Conservation (phyloP, 1,140 invertebrate genomes). For the Colletes latitarsis region DNA sequence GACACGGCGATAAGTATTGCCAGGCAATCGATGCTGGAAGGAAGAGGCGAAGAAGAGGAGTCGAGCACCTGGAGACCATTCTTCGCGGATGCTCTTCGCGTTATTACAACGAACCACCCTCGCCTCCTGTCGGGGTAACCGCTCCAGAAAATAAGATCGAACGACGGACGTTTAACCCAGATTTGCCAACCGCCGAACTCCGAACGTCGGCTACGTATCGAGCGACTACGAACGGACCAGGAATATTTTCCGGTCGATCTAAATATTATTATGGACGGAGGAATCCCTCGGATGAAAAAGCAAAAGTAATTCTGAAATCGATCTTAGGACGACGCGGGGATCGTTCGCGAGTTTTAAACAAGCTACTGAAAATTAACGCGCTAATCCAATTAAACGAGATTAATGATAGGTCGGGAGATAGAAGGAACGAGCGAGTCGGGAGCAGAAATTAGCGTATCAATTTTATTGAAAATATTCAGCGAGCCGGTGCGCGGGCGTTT, state of each 20-base stretch:
- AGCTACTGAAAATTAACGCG: constrained; percentile 18
- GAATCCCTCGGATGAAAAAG: too few relatives aligned
- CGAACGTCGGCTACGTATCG: too few relatives aligned
- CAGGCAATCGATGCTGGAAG: neutral
- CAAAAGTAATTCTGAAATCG: too few relatives aligned
- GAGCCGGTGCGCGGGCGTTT: neutral
- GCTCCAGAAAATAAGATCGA: too few relatives aligned
- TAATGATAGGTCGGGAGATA: neutral
- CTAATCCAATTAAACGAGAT: constrained; percentile 5
- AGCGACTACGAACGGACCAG: too few relatives aligned
- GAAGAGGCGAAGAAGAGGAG: neutral
- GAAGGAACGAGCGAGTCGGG: neutral
- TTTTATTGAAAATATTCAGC: constrained; percentile 34
- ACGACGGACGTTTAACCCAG: too few relatives aligned
- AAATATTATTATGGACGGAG: too few relatives aligned
- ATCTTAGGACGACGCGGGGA: neutral
- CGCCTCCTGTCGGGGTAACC: too few relatives aligned
- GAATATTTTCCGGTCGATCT: too few relatives aligned
- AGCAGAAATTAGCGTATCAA: neutral
- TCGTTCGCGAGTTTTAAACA: too few relatives aligned
- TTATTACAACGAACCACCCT: too few relatives aligned
- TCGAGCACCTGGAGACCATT: constrained; percentile 36
- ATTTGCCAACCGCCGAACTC: too few relatives aligned
- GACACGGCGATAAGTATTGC: constrained; percentile 17
- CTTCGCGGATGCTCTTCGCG: neutral